Percentiles rank a stretch among this genome's conserved stretches.
These are phyloP conservation scores for Vesta saturnalis DNA, from an alignment of 2,888 invertebrate genomes.

Conservation along the genomic window DNA sequence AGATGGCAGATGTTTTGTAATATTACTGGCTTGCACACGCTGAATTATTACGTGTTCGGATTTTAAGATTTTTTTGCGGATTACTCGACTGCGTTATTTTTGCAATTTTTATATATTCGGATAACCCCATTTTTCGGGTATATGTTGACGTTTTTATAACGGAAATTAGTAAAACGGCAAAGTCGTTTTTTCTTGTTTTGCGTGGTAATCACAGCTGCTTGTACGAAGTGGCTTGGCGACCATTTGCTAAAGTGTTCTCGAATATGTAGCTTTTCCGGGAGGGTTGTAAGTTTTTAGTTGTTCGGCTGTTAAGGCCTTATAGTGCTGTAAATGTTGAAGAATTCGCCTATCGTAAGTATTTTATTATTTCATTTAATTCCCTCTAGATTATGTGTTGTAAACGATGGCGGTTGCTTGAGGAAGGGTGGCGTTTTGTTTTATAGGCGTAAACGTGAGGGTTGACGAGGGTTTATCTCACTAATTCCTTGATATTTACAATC, in stretches of 20 bases:
- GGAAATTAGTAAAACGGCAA: slow-evolving; percentile 18
- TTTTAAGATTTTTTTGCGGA: slow-evolving; percentile 47
- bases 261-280: slow-evolving; percentile 54
- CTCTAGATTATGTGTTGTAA: slow-evolving; percentile 20
- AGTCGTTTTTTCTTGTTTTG: slow-evolving; percentile 36
- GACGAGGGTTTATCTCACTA: background rate
- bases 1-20: slow-evolving; percentile 65
- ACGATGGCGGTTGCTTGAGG: slow-evolving; percentile 45
- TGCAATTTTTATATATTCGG: slow-evolving; percentile 36
- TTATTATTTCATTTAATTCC: slow-evolving; percentile 17
- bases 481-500: background rate
- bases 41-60: slow-evolving; percentile 50
- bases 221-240: slow-evolving; percentile 59
- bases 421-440: slow-evolving; percentile 42
- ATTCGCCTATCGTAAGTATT: slow-evolving; percentile 24
- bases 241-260: slow-evolving; percentile 60
- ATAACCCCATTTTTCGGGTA: slow-evolving; percentile 41
- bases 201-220: slow-evolving; percentile 53
- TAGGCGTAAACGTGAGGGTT: slow-evolving; percentile 25
- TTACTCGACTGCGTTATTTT: slow-evolving; percentile 21
- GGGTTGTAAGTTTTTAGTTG: slow-evolving; percentile 39
- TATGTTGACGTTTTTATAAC: slow-evolving; percentile 33
- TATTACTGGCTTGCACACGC: slow-evolving; percentile 55
- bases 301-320: slow-evolving; percentile 12
- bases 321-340: slow-evolving; percentile 27